Base-by-base conservation (phyloP, 2,888 invertebrate species). In the Ormyrus labotus region DNA sequence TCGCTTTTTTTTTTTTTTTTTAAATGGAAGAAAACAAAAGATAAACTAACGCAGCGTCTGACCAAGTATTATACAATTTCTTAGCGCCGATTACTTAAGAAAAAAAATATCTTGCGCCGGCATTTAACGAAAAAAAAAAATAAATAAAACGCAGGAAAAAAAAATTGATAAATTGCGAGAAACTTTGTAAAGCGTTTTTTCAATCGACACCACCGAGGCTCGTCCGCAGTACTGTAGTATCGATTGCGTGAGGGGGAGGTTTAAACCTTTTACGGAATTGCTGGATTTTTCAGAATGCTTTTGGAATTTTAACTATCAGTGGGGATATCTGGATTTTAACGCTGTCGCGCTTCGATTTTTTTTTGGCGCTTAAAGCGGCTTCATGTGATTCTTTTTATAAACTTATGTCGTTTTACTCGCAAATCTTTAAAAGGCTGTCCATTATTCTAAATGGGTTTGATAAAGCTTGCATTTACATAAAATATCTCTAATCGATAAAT, bases 11-110 rank as follows among this genome's bases (percentile, higher is more conserved):
- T 61, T 71, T 19, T 19, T 19, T 19, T 19, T 19, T 19, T 19
- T 34, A n/a, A 55, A 13, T 2, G 53, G 51, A 53, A 34, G 47
- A 10, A 65, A 19, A 50, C 50, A 61, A 47, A 50, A 47, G 47
- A 72, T 50, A 64, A 6, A 8, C 34, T 34, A 34, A 34, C 34
- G 34, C 34, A 65, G 34, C 61, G 47, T 75, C 51, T 60, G 68
- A 76, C 68, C 68, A 76, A 61, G 53, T 51, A 60, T 67, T 60
- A 51, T 67, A 60, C 45, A 48, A 75, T 75, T 75, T 68, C 13
- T 34, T 75, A 75, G 48, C 60, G 51, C n/a, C 60, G 58, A 51
- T 48, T 65, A 48, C 65, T 73, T 53, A 10, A 63, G 6, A 48
- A 1, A 34, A 34, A 34, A 3, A 34, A 34, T 34, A 34, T 34